Conservation (phyloP, 2,113 vertebrate species). For the Axis porcinus region DNA sequence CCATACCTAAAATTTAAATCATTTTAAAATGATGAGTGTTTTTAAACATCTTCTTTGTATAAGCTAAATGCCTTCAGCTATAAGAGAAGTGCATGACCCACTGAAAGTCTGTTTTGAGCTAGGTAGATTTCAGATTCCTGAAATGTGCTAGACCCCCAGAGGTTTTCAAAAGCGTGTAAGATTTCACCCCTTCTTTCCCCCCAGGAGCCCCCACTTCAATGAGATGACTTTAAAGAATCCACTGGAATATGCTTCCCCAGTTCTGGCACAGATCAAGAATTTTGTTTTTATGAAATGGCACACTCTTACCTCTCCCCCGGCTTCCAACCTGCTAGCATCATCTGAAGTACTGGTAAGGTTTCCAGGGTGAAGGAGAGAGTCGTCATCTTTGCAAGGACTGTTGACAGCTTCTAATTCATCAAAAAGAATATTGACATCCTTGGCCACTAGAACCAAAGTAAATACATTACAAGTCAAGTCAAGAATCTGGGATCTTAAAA, state of each 20-base stretch:
- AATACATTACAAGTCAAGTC: conserved; percentile 28
- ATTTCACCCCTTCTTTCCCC: background rate
- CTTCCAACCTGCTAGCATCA: conserved; percentile 86
- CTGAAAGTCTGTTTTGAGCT: background rate
- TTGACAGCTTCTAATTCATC: conserved; percentile 86
- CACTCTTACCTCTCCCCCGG: conserved; percentile 85
- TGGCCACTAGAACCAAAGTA: conserved; percentile 83
- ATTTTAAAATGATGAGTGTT: background rate
- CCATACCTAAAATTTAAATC: background rate
- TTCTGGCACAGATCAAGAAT: background rate
- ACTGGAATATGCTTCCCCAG: background rate
- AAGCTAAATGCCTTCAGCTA: background rate
- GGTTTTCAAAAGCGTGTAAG: background rate
- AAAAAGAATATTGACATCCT: conserved; percentile 90
- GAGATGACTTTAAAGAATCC: background rate
- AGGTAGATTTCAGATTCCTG: background rate
- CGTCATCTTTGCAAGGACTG: conserved; percentile 90
- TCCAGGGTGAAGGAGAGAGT: conserved; percentile 88
- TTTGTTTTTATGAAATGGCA: background rate
- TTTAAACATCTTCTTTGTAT: background rate
- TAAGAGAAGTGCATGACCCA: background rate
- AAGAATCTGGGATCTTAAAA: background rate
- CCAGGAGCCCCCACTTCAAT: background rate
- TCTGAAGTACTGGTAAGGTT: conserved; percentile 90
- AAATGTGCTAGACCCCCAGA: background rate